Conservation (phyloP, 2,113 vertebrate genomes). For the Phaetusa simplex region DNA sequence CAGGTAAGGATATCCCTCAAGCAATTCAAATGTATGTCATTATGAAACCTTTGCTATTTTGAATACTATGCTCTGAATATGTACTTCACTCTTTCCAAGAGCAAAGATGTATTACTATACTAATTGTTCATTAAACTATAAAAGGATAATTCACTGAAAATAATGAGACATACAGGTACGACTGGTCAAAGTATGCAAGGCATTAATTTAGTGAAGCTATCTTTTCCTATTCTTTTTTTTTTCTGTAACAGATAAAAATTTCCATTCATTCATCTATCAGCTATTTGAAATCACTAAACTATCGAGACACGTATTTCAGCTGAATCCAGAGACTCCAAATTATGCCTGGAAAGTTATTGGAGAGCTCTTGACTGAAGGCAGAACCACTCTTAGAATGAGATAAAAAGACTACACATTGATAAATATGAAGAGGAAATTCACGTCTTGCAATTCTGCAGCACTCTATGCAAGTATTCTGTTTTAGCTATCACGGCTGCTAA, state of each 20-base stretch:
- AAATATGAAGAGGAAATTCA: slow-evolving; percentile 14
- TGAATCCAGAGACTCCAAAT: not conserved
- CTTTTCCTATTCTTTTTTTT: not conserved
- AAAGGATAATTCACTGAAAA: not conserved
- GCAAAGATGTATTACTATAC: not conserved
- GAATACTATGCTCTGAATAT: not conserved
- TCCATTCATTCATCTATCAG: not conserved
- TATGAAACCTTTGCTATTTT: not conserved
- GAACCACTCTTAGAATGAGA: not conserved
- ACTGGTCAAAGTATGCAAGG: not conserved
- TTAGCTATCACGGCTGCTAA: not conserved
- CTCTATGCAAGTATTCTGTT: not conserved
- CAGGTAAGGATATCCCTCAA: not conserved
- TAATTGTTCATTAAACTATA: not conserved
- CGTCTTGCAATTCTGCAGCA: not conserved
- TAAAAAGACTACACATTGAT: not conserved
- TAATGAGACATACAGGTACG: not conserved
- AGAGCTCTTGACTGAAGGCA: not conserved
- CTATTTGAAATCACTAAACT: not conserved
- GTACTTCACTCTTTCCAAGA: not conserved
- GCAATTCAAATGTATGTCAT: not conserved
- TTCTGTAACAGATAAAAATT: not conserved
- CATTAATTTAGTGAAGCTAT: not conserved
- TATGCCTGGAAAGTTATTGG: not conserved
- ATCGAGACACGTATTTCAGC: not conserved